These are phyloP conservation scores for Serilophus lunatus DNA, from an alignment of 2,113 vertebrate genomes.

Conservation along the genomic window DNA sequence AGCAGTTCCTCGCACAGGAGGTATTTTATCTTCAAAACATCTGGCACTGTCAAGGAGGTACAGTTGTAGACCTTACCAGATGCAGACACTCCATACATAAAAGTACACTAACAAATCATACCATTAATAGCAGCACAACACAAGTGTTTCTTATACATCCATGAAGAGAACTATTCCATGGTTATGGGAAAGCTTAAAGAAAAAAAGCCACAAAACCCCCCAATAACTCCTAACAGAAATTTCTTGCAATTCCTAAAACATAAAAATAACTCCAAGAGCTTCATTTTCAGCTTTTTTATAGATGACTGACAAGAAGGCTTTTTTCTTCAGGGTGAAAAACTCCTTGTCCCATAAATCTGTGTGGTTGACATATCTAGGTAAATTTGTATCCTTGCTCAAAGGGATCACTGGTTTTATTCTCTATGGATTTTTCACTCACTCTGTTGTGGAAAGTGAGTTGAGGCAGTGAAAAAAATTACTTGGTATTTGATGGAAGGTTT, in stretches of 20 bases:
- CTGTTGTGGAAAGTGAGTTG: constrained; percentile 45
- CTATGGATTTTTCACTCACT: constrained; percentile 52
- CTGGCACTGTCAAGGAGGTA: constrained; percentile 75
- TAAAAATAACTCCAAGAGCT: constrained; percentile 2
- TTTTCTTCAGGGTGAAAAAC: constrained; percentile 58
- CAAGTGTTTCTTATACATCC: constrained; percentile 61
- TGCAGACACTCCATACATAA: constrained; percentile 64
- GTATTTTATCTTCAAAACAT: constrained; percentile 77
- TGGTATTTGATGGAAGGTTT: constrained; percentile 16
- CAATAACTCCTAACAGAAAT: background rate
- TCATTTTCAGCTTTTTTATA: constrained; percentile 55
- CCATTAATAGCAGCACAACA: constrained; percentile 22
- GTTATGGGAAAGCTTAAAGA: background rate
- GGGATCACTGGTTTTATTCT: constrained; percentile 59
- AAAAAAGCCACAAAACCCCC: background rate
- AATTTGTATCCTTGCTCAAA: constrained; percentile 64
- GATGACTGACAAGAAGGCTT: constrained; percentile 56
- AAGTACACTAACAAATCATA: constrained; percentile 73
- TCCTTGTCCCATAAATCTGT: constrained; percentile 61
- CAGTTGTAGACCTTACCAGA: constrained; percentile 67
- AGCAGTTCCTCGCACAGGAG: constrained; percentile 72
- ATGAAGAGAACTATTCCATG: constrained; percentile 9
- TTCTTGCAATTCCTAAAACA: background rate
- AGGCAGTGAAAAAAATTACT: background rate
- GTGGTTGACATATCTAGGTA: constrained; percentile 58